Evolutionary conservation across 2,888 invertebrate species (phyloP).

Genomic region (Cryptus armator): DNA sequence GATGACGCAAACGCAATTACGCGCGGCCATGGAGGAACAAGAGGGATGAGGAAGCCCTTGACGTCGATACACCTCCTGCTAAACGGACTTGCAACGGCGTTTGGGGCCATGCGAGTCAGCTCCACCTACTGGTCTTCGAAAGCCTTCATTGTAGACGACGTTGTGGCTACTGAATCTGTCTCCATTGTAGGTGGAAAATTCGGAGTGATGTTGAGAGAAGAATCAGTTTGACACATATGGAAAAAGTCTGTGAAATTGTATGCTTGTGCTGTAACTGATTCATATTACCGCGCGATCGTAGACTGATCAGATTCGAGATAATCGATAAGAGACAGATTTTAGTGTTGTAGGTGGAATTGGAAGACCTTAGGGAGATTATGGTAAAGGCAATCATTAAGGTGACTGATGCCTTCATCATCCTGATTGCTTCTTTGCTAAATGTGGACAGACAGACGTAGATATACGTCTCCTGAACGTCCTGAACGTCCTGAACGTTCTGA

Average conservation of each 20-base stretch:
- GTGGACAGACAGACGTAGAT: not conserved
- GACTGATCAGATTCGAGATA: not conserved
- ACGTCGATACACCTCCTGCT: constrained; percentile 36
- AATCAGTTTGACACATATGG: not conserved
- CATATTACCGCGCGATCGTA: not conserved
- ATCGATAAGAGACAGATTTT: not conserved
- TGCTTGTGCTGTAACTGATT: not conserved
- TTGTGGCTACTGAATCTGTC: constrained; percentile 2
- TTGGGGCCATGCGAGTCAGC: constrained; percentile 26
- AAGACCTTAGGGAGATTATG: not conserved
- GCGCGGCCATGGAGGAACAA: constrained; percentile 65
- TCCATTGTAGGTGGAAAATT: not conserved
- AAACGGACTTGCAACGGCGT: constrained; percentile 41
- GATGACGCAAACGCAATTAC: constrained; percentile 81
- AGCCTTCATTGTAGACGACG: constrained; percentile 26
- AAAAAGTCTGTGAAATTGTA: not conserved
- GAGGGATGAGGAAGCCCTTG: constrained; percentile 52
- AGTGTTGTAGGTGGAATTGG: not conserved
- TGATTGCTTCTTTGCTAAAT: not conserved
- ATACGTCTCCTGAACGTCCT: not conserved
- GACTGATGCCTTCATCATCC: too few relatives aligned
- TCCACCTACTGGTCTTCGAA: not conserved
- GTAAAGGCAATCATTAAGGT: not conserved
- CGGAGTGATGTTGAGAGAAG: not conserved
- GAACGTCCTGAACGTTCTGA: too few relatives aligned